These are phyloP conservation scores for Phaethon lepturus DNA, from an alignment of 2,113 vertebrate genomes.

Conservation along the genomic window DNA sequence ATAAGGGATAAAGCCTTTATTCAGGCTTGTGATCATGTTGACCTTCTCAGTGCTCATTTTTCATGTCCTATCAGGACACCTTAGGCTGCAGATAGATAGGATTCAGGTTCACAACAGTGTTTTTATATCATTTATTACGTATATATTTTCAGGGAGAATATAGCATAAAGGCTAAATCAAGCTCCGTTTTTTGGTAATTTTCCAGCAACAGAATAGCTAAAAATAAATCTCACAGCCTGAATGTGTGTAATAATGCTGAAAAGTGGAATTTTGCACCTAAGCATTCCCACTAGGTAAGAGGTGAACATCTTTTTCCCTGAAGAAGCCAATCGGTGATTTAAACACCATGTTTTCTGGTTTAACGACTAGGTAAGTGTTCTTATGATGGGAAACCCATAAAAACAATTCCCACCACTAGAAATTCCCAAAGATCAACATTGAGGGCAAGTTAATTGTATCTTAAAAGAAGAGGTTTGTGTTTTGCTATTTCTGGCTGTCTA, in stretches of 20 bases:
- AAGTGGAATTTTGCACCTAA: not conserved
- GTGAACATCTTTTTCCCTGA: not conserved
- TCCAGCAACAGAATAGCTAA: not conserved
- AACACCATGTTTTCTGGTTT: not conserved
- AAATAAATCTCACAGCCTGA: not conserved
- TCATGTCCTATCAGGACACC: not conserved
- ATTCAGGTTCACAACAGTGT: not conserved
- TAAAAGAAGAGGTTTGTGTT: not conserved
- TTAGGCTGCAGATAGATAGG: not conserved
- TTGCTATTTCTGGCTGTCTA: not conserved
- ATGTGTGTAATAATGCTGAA: not conserved
- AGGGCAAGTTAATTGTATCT: not conserved
- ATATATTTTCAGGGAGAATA: not conserved
- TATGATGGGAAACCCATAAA: not conserved
- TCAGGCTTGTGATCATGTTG: not conserved
- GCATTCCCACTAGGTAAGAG: not conserved
- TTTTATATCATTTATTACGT: not conserved
- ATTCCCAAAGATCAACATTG: not conserved
- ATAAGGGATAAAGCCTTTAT: not conserved
- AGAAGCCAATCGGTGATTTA: not conserved
- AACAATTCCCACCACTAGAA: not conserved
- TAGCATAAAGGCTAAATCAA: not conserved
- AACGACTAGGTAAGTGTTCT: not conserved
- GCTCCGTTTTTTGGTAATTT: not conserved
- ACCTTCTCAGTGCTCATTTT: not conserved